Conservation (phyloP, 2,888 invertebrate genomes). For the Pyrgus malvae region DNA sequence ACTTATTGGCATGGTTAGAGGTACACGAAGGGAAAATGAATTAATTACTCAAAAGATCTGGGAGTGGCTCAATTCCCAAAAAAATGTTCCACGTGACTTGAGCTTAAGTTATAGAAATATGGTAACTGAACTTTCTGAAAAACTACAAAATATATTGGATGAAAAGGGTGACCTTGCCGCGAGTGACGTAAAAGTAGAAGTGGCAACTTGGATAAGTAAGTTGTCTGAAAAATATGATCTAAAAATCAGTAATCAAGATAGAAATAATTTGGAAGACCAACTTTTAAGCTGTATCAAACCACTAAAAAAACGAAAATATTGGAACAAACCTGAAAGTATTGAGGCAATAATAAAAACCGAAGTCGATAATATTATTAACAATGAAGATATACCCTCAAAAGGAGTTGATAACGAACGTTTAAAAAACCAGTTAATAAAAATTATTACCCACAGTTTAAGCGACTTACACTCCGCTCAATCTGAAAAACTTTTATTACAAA, state of each 20-base stretch:
- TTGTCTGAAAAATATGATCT: conserved; percentile 25
- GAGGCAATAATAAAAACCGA: background rate
- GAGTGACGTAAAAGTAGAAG: conserved; percentile 33
- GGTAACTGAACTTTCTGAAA: conserved; percentile 28
- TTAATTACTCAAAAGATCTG: conserved; percentile 12
- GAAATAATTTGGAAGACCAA: conserved; percentile 7
- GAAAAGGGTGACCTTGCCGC: conserved; percentile 27
- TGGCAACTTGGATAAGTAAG: conserved; percentile 39
- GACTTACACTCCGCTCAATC: background rate
- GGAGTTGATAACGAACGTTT: background rate
- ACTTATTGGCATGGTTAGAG: conserved; percentile 10
- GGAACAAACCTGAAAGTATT: background rate
- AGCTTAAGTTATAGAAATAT: background rate
- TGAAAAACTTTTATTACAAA: background rate
- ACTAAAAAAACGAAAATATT: background rate
- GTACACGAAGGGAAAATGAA: background rate
- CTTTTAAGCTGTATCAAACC: background rate
- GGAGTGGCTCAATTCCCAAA: conserved; percentile 15
- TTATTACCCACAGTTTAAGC: background rate
- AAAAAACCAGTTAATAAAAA: background rate
- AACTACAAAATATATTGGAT: conserved; percentile 32
- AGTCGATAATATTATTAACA: background rate
- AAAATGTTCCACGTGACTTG: background rate
- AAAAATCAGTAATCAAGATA: background rate
- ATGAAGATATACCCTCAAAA: background rate